Base-by-base conservation (phyloP, 2,113 vertebrate genomes). In the Catharus bicknelli region DNA sequence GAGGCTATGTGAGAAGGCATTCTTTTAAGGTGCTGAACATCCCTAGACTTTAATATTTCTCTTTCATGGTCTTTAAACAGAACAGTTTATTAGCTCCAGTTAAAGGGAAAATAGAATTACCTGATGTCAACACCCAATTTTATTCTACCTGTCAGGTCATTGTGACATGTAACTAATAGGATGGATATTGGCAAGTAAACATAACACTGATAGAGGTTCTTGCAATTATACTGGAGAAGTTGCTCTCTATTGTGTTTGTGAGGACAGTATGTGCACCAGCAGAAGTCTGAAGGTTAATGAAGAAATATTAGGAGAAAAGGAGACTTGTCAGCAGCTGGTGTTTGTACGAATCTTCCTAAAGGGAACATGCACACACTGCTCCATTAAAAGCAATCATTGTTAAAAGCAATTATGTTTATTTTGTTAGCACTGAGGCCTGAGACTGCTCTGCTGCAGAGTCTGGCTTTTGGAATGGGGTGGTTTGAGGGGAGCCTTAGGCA, bases 181-280 rank as follows among this genome's bases (percentile, higher is more conserved):
- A 89, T 98, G 98, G 97, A 75, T 98, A 98, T 38, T 98, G 98
- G 84, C 98, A 98, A 53, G 97, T 95, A 90, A 98, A 98, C 0
- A 93, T 98, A 38, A 97, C 98, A 93, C 97, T 98, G 88, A 97
- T 96, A 57, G 98, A 98, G 59, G 95, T 98, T 91, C 98, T 97
- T 19, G 97, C 98, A 78, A 97, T 97, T n/a, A 88, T 23, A 9
- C 97, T 96, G 0, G 97, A 96, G 27, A 98, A 95, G 29, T 98
- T 98, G 77, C 98, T 98, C 90, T 97, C 97, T 89, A 97, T 97
- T 38, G 97, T 97, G 94, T 98, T 98, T 9, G 70, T 95, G 92
- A 98, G 98, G 97, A 98, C 97, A 89, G 96, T 97, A 90, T 97
- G 94, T 16, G 95, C 93, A 11, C 97, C 96, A 89, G 97, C 94